Evolutionary conservation across 2,888 invertebrate genomes (phyloP).

Genomic region (Zhengitettix transpicula): DNA sequence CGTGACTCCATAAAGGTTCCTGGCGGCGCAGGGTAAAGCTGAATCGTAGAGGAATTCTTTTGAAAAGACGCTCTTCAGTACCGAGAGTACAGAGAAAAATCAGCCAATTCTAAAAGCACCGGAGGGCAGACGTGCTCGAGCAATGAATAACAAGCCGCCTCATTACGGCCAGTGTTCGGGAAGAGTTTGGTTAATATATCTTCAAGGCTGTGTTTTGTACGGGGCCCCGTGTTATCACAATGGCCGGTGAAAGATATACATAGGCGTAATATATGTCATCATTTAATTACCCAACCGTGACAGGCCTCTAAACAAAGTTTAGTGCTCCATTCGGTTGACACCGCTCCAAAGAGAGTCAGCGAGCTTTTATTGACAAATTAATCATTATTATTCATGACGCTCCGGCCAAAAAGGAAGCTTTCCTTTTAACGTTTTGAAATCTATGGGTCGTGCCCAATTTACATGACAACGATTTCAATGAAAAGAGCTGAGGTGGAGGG

Average conservation of each 20-base stretch:
- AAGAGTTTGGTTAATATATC: not conserved
- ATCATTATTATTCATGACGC: not conserved
- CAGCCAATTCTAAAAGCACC: too few species aligned
- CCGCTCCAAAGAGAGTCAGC: not conserved
- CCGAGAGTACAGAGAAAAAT: too few species aligned
- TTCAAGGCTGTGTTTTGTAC: not conserved
- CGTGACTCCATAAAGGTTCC: too few species aligned
- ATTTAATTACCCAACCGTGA: not conserved
- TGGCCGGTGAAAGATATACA: not conserved
- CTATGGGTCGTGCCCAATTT: not conserved
- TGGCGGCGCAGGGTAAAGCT: too few species aligned
- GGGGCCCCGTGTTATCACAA: not conserved
- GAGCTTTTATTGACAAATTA: not conserved
- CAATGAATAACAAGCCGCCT: not conserved
- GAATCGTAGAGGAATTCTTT: too few species aligned
- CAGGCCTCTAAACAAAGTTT: not conserved
- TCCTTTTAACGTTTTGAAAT: not conserved
- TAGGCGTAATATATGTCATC: not conserved
- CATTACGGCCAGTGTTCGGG: not conserved
- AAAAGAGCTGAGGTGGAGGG: not conserved
- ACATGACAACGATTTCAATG: not conserved
- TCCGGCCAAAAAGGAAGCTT: not conserved
- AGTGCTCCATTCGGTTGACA: not conserved
- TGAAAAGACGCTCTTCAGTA: too few species aligned
- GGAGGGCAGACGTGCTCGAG: too few species aligned